Base-by-base conservation (phyloP, 1,140 invertebrate species). In the Aradophagus sp. region DNA sequence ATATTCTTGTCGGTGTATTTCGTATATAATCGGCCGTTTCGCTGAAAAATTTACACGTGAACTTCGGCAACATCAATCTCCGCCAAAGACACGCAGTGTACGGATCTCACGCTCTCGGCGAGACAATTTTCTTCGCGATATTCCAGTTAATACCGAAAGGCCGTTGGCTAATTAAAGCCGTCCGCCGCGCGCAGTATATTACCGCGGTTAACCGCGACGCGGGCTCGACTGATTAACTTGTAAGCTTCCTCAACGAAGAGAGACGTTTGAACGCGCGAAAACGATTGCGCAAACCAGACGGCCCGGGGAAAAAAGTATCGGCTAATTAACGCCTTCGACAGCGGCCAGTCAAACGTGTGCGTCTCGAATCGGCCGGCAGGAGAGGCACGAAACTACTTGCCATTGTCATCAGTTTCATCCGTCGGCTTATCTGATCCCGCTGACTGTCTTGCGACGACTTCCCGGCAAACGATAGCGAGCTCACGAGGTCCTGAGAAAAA, bases 401-500 rank as follows among this genome's bases (percentile, higher is more conserved):
- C 52, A 56, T 65, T 65, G 50, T 56, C 50, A 29, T 65, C 32
- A 15, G n/a, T 41, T 27, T 34, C 19, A 48, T 52, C 36, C 27
- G 27, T 5, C 10, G 3, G 14, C 35, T 65, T 65, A 65, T 65
- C 61, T 65, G 50, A 56, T 55, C 2, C 50, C 38, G 44, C 36
- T 15, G 38, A 36, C 52, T 39, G 47, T 44, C 45, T 26, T 32
- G 11, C 20, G 11, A 38, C n/a, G 34, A 26, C 34, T 44, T 62
- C 50, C 45, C 45, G 20, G 4, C 4, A 4, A 23, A 23, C 20
- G 8, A 8, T 31, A 35, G 16, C 16, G 32, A 52, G 62, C 56
- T 66, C 48, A 56, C 50, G 48, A 42, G 61, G 62, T 66, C 62
- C 62, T 56, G 62, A 66, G 52, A 56, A 66, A 56, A 66, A 56